A percentile compares a stretch with the other conserved stretches of the same genome.
phyloP scores from a whole-genome alignment of 2,797 vertebrate genomes.

The Epinephelus awoara region DNA sequence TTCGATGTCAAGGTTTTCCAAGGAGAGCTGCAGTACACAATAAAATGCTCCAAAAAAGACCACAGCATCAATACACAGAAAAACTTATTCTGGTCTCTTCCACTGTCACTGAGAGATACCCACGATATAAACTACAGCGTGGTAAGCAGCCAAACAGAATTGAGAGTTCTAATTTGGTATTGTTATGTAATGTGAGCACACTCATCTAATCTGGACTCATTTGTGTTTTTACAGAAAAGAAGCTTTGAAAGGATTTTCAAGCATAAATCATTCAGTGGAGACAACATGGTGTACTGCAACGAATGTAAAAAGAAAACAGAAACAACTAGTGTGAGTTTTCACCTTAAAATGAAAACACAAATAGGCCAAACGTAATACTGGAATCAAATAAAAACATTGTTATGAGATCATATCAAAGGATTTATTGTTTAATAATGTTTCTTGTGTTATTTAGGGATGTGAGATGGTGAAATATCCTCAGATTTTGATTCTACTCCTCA shows the following conservation, averaged over 20 bases:
- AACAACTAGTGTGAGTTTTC: conserved; percentile 62
- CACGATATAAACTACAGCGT: conserved; percentile 33
- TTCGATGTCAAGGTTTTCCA: no score
- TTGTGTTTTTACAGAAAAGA: conserved; percentile 28
- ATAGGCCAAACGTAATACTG: no score
- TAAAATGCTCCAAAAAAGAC: background rate
- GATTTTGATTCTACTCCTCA: conserved; percentile 72
- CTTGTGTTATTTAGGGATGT: conserved; percentile 52
- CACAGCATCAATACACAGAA: conserved; percentile 31
- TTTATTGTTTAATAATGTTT: background rate
- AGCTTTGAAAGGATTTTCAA: conserved; percentile 44
- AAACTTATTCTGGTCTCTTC: conserved; percentile 51
- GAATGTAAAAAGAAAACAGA: conserved; percentile 55
- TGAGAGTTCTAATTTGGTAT: no score
- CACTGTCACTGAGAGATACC: conserved; percentile 37
- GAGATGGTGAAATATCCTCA: conserved; percentile 56
- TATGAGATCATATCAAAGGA: no score
- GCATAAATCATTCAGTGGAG: conserved; percentile 28
- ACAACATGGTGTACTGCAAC: conserved; percentile 14
- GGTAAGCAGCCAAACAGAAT: conserved; percentile 47
- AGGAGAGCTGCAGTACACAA: no score
- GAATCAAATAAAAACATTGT: no score
- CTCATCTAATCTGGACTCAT: background rate
- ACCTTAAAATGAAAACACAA: background rate
- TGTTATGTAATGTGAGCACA: background rate